Percentiles rank a stretch among this genome's conserved stretches.
Evolutionary conservation across 2,113 vertebrate species (phyloP).

Genomic region (Cyprinodon variegatus): DNA sequence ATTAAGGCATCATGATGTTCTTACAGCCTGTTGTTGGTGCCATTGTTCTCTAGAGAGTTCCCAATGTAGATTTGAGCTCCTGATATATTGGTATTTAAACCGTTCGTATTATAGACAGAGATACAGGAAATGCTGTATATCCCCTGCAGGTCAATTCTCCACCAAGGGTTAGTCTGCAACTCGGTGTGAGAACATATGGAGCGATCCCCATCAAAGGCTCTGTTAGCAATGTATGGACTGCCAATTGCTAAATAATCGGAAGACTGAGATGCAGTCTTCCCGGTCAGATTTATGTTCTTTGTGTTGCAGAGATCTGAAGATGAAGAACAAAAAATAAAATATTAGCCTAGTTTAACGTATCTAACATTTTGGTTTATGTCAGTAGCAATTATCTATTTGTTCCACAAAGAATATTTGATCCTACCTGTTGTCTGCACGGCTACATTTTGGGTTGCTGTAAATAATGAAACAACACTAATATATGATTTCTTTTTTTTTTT

Average conservation of each 20-base stretch:
- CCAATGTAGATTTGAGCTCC: not conserved
- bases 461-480: no score
- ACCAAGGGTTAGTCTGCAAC: not conserved
- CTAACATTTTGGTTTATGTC: no score
- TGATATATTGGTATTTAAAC: fast-evolving
- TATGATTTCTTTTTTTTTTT: no score
- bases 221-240: fast-evolving
- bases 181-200: not conserved
- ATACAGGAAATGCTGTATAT: conserved; percentile 11
- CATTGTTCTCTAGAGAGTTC: not conserved
- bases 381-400: no score
- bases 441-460: no score
- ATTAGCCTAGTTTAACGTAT: no score
- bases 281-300: not conserved
- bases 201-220: not conserved
- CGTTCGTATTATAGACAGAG: fast-evolving
- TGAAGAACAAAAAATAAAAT: no score
- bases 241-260: fast-evolving
- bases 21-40: not conserved
- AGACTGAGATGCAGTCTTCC: not conserved
- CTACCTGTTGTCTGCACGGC: no score
- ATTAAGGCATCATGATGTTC: not conserved
- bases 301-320: no score
- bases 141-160: not conserved
- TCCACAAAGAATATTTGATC: no score